Conservation (phyloP, 1,140 invertebrate species). For the Nasonia vitripennis region DNA sequence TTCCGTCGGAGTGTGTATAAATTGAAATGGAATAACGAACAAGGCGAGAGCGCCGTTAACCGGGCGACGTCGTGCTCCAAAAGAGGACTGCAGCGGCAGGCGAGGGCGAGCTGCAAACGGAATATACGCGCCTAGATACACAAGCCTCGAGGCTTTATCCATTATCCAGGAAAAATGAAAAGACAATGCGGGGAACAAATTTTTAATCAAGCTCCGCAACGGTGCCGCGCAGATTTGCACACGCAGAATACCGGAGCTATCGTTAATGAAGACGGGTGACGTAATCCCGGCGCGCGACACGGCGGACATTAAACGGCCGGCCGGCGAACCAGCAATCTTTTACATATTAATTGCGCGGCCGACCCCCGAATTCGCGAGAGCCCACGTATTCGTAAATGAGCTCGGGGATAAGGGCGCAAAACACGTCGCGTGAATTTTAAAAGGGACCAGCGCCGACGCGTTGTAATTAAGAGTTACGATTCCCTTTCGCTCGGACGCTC, state of each 20-base stretch:
- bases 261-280: constrained; percentile 45
- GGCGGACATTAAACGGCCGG: constrained; percentile 12
- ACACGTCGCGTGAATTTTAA: constrained; percentile 30
- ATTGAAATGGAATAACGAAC: constrained; percentile 25
- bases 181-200: constrained; percentile 33
- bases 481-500: neutral
- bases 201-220: constrained; percentile 24
- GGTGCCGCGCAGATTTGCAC: neutral
- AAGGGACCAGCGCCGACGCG: neutral
- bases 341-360: constrained; percentile 43
- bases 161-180: constrained; percentile 42
- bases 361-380: constrained; percentile 10
- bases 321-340: constrained; percentile 33
- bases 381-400: neutral
- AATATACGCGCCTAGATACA: too few species aligned
- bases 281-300: constrained; percentile 34
- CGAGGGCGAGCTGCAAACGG: neutral
- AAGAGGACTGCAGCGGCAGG: neutral
- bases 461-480: constrained; percentile 5
- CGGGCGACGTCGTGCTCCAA: neutral
- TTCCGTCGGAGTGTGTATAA: neutral
- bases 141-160: constrained; percentile 1
- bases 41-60: neutral
- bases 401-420: constrained; percentile 28
- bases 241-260: neutral